phyloP scores from a whole-genome alignment of 2,888 invertebrate species.

The Ischnus inquisitorius region DNA sequence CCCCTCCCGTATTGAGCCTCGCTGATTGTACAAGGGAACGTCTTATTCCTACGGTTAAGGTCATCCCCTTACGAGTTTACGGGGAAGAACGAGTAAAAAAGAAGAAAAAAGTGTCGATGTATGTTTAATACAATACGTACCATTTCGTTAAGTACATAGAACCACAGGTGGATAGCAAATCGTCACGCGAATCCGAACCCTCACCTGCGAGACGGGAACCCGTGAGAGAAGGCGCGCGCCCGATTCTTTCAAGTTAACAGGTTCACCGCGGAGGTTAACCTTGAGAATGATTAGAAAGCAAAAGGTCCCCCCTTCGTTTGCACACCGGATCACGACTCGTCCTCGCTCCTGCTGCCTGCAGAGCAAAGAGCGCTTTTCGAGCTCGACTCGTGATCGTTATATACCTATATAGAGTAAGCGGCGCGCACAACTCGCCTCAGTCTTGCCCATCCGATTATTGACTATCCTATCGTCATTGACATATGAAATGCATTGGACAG shows the following conservation, averaged over 20 bases:
- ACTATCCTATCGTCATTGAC: slow-evolving; percentile 12
- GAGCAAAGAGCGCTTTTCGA: slow-evolving; percentile 32
- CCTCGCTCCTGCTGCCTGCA: slow-evolving; percentile 76
- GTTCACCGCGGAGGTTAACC: slow-evolving; percentile 82
- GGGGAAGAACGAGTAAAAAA: slow-evolving; percentile 19
- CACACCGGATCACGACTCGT: slow-evolving; percentile 82
- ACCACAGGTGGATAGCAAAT: slow-evolving; percentile 10
- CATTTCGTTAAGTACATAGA: neutral
- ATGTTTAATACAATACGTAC: slow-evolving; percentile 6
- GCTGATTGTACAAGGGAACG: slow-evolving; percentile 48
- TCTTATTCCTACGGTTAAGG: slow-evolving; percentile 68
- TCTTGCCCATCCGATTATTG: slow-evolving; percentile 19
- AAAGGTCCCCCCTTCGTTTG: slow-evolving; percentile 80
- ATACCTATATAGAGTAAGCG: slow-evolving; percentile 13
- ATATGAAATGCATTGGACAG: slow-evolving; percentile 5
- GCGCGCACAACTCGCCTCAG: neutral
- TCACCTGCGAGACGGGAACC: slow-evolving; percentile 31
- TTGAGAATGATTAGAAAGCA: slow-evolving; percentile 85
- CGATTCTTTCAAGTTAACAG: slow-evolving; percentile 72
- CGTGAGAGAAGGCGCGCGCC: slow-evolving; percentile 58
- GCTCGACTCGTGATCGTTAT: neutral
- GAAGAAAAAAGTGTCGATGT: slow-evolving; percentile 31
- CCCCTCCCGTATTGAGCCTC: slow-evolving; percentile 25
- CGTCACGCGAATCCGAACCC: slow-evolving; percentile 54
- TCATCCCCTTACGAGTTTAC: slow-evolving; percentile 59